A percentile compares a stretch with the other conserved stretches of the same genome.
Conservation (phyloP, 1,140 invertebrate species). For the Elymnias hypermnestra region DNA sequence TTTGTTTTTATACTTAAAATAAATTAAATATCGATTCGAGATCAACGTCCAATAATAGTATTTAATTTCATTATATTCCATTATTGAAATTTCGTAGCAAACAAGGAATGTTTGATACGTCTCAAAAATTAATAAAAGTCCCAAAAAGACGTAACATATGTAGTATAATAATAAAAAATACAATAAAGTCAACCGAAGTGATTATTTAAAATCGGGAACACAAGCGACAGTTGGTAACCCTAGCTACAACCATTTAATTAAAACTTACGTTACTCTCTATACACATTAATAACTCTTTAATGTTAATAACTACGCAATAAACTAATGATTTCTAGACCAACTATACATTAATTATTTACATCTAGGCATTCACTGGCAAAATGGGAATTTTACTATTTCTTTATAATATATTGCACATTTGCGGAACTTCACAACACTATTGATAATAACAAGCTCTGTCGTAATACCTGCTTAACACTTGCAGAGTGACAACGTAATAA, state of each 20-base stretch:
- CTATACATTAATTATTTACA: slow-evolving; percentile 22
- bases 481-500: no score
- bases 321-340: slow-evolving; percentile 9
- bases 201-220: neutral
- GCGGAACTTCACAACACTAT: slow-evolving; percentile 7
- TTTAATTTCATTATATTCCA: no score
- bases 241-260: slow-evolving; percentile 4
- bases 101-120: no score
- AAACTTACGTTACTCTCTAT: slow-evolving; percentile 13
- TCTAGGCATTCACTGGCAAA: slow-evolving; percentile 15
- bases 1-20: no score
- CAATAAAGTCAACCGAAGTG: no score
- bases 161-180: no score
- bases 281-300: slow-evolving; percentile 11
- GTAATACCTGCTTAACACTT: no score
- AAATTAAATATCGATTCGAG: no score
- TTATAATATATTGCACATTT: slow-evolving; percentile 18
- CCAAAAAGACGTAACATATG: no score
- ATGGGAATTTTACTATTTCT: slow-evolving; percentile 2
- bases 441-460: slow-evolving; percentile 5
- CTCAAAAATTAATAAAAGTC: no score
- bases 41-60: no score
- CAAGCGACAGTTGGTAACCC: neutral
- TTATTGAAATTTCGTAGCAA: no score
- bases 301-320: slow-evolving; percentile 14